Conservation (phyloP, 1,140 invertebrate species). For the Temnothorax nylanderi region DNA sequence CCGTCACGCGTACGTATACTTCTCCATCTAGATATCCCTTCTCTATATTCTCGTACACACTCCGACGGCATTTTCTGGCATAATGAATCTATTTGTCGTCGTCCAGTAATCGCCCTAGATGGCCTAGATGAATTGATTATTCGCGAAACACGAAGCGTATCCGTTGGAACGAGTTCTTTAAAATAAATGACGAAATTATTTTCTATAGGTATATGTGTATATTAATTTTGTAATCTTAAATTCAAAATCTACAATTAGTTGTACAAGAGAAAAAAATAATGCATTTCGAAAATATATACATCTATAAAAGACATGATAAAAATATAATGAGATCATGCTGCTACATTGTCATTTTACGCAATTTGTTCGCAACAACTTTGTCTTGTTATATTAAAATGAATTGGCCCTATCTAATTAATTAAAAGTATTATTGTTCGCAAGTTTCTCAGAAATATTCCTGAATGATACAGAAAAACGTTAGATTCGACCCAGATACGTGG, state of each 20-base stretch:
- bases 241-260: neutral
- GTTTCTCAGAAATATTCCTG: neutral
- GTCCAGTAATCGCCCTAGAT: neutral
- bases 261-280: neutral
- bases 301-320: neutral
- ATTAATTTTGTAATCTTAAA: neutral
- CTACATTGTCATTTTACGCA: neutral
- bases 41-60: neutral
- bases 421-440: constrained; percentile 4
- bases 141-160: neutral
- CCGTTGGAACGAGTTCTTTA: neutral
- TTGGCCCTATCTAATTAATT: constrained; percentile 21
- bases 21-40: neutral
- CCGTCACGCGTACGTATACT: neutral
- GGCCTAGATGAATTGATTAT: neutral
- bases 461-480: constrained; percentile 18
- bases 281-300: neutral
- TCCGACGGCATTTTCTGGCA: neutral
- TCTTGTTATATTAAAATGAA: constrained; percentile 8
- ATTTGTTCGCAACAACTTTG: neutral
- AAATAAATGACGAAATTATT: neutral
- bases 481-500: neutral
- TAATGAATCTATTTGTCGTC: constrained; percentile 39
- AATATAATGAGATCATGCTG: neutral
- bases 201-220: neutral